Percentiles rank a stretch among this genome's conserved stretches.
These are phyloP conservation scores for Xanthorhoe spadicearia DNA, from an alignment of 2,888 invertebrate genomes.

Conservation along the genomic window DNA sequence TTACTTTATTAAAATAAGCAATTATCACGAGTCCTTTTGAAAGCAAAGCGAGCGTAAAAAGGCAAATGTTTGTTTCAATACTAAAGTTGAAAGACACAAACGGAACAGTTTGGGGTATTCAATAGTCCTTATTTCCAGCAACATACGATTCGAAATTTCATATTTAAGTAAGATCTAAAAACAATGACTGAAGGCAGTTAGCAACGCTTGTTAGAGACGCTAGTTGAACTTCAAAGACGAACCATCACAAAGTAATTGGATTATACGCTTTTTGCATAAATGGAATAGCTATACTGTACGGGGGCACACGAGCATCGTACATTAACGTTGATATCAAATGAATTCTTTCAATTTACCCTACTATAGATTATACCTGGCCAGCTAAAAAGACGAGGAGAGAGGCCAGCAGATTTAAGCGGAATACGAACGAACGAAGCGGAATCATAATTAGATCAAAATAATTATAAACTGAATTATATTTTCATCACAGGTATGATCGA, in stretches of 20 bases:
- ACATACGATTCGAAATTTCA: constrained; percentile 15
- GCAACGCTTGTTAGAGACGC: constrained; percentile 44
- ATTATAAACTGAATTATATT: no score
- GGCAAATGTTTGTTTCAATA: constrained; percentile 49
- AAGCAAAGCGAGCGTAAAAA: constrained; percentile 38
- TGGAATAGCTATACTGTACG: neutral
- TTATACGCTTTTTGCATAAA: constrained; percentile 25
- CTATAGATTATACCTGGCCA: no score
- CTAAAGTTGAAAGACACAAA: constrained; percentile 36
- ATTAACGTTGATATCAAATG: neutral
- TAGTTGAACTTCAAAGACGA: constrained; percentile 39
- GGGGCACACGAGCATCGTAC: neutral
- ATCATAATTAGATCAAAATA: no score
- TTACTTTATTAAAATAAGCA: constrained; percentile 21
- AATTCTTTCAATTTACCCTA: neutral
- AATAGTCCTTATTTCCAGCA: constrained; percentile 12
- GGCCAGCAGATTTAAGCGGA: no score
- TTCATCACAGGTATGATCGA: no score
- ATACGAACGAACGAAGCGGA: no score
- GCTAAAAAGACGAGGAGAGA: no score
- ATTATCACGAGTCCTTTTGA: constrained; percentile 32
- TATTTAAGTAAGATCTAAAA: neutral
- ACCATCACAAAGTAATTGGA: constrained; percentile 31
- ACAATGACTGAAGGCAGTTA: constrained; percentile 34
- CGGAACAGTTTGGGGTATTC: neutral